Evolutionary conservation across 2,797 vertebrate genomes (phyloP).

Genomic region (Chaunax sp.): DNA sequence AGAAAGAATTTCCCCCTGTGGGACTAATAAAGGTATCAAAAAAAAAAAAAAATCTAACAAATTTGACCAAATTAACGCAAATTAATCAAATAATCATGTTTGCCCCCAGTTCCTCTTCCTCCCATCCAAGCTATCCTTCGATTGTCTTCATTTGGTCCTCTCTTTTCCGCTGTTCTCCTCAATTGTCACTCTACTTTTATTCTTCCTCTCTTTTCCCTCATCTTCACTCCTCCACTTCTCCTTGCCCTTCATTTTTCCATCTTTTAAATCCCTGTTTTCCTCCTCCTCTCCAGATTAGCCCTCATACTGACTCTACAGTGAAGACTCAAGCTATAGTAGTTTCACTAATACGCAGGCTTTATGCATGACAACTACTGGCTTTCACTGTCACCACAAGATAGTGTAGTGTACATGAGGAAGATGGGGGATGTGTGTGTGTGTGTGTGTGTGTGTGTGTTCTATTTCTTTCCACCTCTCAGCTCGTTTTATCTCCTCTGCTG

Average conservation of each 20-base stretch:
- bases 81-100: no score
- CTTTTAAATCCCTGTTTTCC: constrained; percentile 48
- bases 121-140: constrained; percentile 7
- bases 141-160: not conserved
- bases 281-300: constrained; percentile 52
- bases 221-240: constrained; percentile 6
- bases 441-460: not conserved
- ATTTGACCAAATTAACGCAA: no score
- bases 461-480: constrained; percentile 49
- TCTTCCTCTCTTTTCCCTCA: not conserved
- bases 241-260: constrained; percentile 5
- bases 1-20: no score
- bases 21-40: no score
- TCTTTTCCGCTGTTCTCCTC: not conserved
- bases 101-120: not conserved
- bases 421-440: not conserved
- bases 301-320: constrained; percentile 35
- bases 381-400: constrained; percentile 68
- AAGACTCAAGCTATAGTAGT: constrained; percentile 51
- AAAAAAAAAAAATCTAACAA: no score
- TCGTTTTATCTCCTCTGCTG: constrained; percentile 60
- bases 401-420: constrained; percentile 47
- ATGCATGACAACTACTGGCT: constrained; percentile 69
- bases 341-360: constrained; percentile 69
- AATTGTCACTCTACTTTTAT: not conserved